Base-by-base conservation (phyloP, 2,113 vertebrate genomes). In the Gambusia affinis region DNA sequence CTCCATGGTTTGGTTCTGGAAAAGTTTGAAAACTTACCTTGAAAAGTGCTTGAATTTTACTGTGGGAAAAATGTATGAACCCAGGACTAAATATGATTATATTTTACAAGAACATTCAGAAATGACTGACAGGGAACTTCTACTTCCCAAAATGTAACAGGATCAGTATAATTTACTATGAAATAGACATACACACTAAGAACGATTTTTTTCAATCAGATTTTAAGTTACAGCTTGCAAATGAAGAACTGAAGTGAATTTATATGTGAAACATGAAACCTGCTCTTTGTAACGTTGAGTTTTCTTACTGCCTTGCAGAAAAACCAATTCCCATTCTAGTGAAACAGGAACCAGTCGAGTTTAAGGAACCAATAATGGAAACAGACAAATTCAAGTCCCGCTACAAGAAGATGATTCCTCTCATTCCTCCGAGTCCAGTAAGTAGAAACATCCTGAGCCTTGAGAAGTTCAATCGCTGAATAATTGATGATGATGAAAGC, bases 311-410 rank as follows among this genome's bases (percentile, higher is more conserved):
- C 62, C 35, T 73, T 73, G 17, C 92, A 97, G 97, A 97, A 66
- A 96, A 95, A 88, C 96, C 96, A 80, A 78, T 89, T 64, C 95
- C 93, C 2, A 92, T 85, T 79, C 80, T 81, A 79, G 72, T 93
- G 70, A 98, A 97, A 82, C 93, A 90, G 75, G 96, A 97, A 70
- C 92, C 92, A n/a, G 72, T 85, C 2, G 96, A 97, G 90, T 94
- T 87, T 82, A 95, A 93, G 75, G 95, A 96, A 22, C 92, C 77
- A 4, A 3, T 82, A 8, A 60, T 84, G 39, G 96, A 97, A 89
- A 80, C 68, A 35, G 97, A 97, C 69, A 97, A 95, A 88, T 87
- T 83, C n/a, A 97, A 96, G 89, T 91, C 90, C 3, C 95, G 95
- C 27, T 94, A 95, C 80, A 97, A 97, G 83, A 98, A 98, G 88